Base-by-base conservation (phyloP, 1,140 invertebrate genomes). In the Drosophila ambigua region DNA sequence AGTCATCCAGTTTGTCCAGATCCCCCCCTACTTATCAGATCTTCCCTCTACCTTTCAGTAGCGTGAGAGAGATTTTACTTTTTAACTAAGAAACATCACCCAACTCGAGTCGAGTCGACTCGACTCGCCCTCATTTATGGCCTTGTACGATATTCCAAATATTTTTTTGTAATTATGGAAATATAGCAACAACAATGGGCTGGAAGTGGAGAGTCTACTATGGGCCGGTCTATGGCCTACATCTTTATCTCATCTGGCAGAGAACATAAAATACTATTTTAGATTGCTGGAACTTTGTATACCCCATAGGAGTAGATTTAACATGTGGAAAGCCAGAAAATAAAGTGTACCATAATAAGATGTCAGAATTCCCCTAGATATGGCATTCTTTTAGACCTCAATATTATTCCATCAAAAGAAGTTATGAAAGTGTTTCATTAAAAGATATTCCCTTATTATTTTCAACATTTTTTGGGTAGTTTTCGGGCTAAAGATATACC, bases 161-260 rank as follows among this genome's bases (percentile, higher is more conserved):
- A 88, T 77, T 82, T 76, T 72, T 68, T 78, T 81, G 79, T 87
- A 87, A 87, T 87, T 88, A 82, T 88, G 83, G 75, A 79, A 81
- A 69, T 57, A 60, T 55, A 64, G 63, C 54, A 76, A 67, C 76
- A 64, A 60, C 58, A 72, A 73, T 46, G 55, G 55, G 35, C 39
- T 15, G 53, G 13, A 48, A 23, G 48, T 53, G 52, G 31, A 57
- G 44, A 16, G 49, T 43, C 26, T 46, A 24, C 7, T 7, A 7
- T 28, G 5, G 26, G 26, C 6, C 2, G 26, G 5, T 60, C 50
- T 35, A 11, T 35, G 57, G 62, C 69, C 82, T 67, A 75, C 69
- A 75, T 85, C 62, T 85, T 78, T 58, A 87, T 87, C 78, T 72
- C 43, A 35, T 35, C 11, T 39, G 15, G 31, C 26, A 48, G 49